Base-by-base conservation (phyloP, 2,113 vertebrate genomes). In the Epinephelus cyanopodus region DNA sequence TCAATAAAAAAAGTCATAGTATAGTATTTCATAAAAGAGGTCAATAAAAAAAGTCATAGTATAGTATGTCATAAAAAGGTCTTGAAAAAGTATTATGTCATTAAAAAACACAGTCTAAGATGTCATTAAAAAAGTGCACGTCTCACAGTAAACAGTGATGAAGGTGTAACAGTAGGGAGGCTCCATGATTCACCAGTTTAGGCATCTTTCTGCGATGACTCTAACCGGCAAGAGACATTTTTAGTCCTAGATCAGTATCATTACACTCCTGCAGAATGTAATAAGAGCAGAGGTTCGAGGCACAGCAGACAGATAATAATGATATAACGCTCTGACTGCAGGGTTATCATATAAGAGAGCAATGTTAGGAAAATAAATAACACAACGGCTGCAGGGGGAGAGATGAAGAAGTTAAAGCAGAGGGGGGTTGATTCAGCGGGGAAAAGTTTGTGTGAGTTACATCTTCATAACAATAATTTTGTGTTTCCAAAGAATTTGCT, bases 301-400 rank as follows among this genome's bases (percentile, higher is more conserved):
- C 62, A n/a, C 37, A 50, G 29, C 3, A 56, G 14, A 62, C 37
- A 19, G 39, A 39, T 64, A 68, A 61, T 60, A 50, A 70, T 15
- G 42, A 58, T 83, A 12, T 25, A 52, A 29, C 6, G 3, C 61
- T 15, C 29, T 27, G n/a, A 45, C 52, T 57, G 42, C 42, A 47
- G 73, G 39, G 21, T 47, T 63, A 25, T 64, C 27, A 6, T 21
- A 47, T 53, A 23, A 81, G 71, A 42, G 79, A 42, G 25, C 9
- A 25, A 19, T 42, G 17, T 66, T 33, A 50, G 48, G 17, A 18
- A 66, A 74, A 81, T 58, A 74, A 65, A 81, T 52, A 42, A 53
- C 52, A 77, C n/a, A 25, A 21, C 65, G 52, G 63, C 54, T 37
- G 23, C 15, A 10, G 52, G 65, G 37, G 7, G 47, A 12, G 52